These are phyloP conservation scores for Scolopax bukidnonensis DNA, from an alignment of 2,797 vertebrate species.

Conservation along the genomic window DNA sequence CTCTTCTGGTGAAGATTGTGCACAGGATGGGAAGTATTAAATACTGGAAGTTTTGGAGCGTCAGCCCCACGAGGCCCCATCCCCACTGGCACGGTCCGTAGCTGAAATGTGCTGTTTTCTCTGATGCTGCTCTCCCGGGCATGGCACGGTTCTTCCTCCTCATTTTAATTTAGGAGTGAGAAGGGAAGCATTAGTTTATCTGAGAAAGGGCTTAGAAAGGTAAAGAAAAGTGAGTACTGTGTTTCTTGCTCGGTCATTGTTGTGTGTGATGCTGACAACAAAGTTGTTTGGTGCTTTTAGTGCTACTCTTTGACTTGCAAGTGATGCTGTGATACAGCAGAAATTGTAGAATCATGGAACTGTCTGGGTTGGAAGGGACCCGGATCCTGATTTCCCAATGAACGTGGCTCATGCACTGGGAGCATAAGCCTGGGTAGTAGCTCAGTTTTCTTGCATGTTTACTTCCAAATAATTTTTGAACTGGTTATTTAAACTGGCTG, in stretches of 20 bases:
- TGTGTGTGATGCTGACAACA: background rate
- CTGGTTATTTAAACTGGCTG: background rate
- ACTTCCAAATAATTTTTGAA: background rate
- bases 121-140: background rate
- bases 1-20: background rate
- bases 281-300: background rate
- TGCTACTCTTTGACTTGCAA: background rate
- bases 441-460: background rate
- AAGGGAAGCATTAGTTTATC: background rate
- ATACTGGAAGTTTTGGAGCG: background rate
- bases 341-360: background rate
- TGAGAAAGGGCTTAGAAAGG: background rate
- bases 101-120: background rate
- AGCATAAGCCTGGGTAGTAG: no score
- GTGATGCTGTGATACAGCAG: background rate
- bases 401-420: background rate
- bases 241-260: background rate
- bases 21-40: background rate
- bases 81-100: rapidly evolving
- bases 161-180: background rate
- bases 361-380: no score
- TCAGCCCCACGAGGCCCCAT: rapidly evolving
- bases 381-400: background rate
- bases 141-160: background rate
- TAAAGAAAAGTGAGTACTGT: background rate